Evolutionary conservation across 2,797 vertebrate species (phyloP).

Genomic region (Argentina silus): DNA sequence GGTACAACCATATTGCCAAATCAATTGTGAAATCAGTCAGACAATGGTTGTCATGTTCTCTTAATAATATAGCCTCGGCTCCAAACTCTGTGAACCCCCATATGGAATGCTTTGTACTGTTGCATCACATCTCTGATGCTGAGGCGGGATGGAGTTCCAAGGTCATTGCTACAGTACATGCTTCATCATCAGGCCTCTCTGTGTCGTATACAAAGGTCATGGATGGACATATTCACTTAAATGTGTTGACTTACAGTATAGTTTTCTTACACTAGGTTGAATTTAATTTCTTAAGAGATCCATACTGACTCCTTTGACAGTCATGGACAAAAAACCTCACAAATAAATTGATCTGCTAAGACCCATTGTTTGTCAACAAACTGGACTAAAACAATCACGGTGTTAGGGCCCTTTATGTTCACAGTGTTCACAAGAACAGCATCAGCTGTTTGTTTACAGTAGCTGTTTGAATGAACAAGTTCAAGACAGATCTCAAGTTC

Average conservation of each 20-base stretch:
- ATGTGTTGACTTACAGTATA: background rate
- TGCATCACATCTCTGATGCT: background rate
- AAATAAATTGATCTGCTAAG: no score
- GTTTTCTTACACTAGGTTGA: background rate
- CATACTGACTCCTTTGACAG: background rate
- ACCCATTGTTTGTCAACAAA: no score
- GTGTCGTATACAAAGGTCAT: background rate
- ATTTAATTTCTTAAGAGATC: background rate
- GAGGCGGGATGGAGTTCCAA: background rate
- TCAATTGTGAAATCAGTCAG: background rate
- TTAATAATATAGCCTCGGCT: background rate
- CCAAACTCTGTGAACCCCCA: background rate
- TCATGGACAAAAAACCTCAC: no score
- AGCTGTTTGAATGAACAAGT: no score
- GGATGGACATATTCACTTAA: background rate
- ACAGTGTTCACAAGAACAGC: no score
- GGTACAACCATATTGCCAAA: background rate
- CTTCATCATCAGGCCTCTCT: background rate
- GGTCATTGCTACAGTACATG: background rate
- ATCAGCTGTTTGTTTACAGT: no score
- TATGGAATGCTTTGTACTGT: background rate
- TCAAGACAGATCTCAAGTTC: no score
- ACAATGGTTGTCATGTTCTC: background rate
- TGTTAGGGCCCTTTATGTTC: no score
- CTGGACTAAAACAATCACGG: no score